These are phyloP conservation scores for Drosophila sechellia DNA, from an alignment of 1,140 invertebrate genomes.

Conservation along the genomic window DNA sequence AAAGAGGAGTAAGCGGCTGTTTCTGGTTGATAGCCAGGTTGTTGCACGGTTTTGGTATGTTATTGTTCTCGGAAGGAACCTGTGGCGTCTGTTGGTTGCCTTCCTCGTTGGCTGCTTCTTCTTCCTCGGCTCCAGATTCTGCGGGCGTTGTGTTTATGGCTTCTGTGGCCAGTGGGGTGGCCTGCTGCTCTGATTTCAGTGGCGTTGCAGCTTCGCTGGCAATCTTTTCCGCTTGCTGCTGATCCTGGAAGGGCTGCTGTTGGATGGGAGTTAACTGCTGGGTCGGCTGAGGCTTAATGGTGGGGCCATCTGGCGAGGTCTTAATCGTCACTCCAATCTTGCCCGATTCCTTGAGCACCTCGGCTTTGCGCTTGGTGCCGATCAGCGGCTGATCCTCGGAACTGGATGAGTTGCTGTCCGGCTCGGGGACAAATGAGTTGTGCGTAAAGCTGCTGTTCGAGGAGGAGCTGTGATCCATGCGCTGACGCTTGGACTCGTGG, in stretches of 20 bases:
- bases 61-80: conserved; percentile 64
- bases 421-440: conserved; percentile 71
- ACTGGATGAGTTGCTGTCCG: conserved; percentile 80
- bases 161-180: conserved; percentile 31
- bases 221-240: conserved; percentile 52
- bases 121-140: conserved; percentile 52
- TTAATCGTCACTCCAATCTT: conserved; percentile 95
- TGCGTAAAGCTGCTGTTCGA: conserved; percentile 67
- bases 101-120: conserved; percentile 58
- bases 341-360: conserved; percentile 93
- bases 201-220: conserved; percentile 40
- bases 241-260: conserved; percentile 73
- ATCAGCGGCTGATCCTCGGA: conserved; percentile 83
- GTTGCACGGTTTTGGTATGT: conserved; percentile 61
- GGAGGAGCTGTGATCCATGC: conserved; percentile 65
- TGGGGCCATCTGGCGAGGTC: conserved; percentile 89
- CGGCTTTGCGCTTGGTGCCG: conserved; percentile 92
- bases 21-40: conserved; percentile 58
- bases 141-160: conserved; percentile 20
- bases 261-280: conserved; percentile 61
- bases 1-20: conserved; percentile 72
- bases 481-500: conserved; percentile 64
- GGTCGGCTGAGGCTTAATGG: conserved; percentile 75
- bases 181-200: conserved; percentile 40
- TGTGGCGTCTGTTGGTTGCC: conserved; percentile 10